These are phyloP conservation scores for Dendronephthya gigantea DNA, from an alignment of 64 coral and sea anemone species.

Conservation along the genomic window DNA sequence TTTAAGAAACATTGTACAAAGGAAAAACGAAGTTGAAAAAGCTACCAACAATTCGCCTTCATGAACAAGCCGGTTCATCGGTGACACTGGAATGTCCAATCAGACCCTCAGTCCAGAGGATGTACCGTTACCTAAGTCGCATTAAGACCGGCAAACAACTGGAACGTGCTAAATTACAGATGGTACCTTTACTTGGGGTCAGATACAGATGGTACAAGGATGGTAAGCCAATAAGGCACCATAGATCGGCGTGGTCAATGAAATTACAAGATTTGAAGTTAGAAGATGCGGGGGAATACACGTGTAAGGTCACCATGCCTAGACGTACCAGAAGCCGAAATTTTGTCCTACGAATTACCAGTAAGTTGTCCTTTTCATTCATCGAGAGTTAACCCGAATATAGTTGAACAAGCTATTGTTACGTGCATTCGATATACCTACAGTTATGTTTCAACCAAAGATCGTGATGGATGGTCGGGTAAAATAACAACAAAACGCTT, in stretches of 20 bases:
- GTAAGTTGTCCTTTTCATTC: background rate
- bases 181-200: background rate
- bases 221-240: background rate
- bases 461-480: too few species aligned
- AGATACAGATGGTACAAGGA: conserved; percentile 8
- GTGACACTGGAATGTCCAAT: background rate
- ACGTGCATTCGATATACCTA: too few species aligned
- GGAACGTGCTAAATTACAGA: background rate
- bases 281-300: background rate
- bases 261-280: background rate
- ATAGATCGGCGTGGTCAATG: background rate
- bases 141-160: background rate
- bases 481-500: too few species aligned
- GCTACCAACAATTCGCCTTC: background rate
- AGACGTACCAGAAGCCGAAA: background rate
- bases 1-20: background rate
- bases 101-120: background rate
- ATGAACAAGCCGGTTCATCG: background rate
- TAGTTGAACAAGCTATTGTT: too few species aligned
- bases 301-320: background rate
- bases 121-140: background rate
- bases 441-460: too few species aligned
- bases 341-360: background rate
- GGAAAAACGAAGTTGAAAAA: background rate
- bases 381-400: background rate